These are phyloP conservation scores for Anthrax anthrax DNA, from an alignment of 2,888 invertebrate genomes.

Conservation along the genomic window DNA sequence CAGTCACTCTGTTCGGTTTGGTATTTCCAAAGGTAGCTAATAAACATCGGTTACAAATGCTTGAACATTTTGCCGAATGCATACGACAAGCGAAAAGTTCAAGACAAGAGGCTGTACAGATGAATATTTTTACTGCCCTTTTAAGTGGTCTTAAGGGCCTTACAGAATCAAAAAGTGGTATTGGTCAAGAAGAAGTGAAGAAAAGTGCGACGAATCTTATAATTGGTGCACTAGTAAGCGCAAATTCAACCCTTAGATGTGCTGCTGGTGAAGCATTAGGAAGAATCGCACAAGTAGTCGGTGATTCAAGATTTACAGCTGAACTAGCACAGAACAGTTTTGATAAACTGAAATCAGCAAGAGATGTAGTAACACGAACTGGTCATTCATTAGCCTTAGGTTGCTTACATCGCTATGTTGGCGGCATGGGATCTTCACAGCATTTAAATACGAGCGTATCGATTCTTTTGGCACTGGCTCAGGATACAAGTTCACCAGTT, in stretches of 20 bases:
- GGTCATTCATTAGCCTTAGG: slow-evolving; percentile 88
- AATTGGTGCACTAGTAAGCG: slow-evolving; percentile 60
- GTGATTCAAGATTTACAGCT: slow-evolving; percentile 74
- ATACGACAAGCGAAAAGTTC: slow-evolving; percentile 85
- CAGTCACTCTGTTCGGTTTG: slow-evolving; percentile 82
- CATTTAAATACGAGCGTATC: slow-evolving; percentile 89
- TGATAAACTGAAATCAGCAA: slow-evolving; percentile 69
- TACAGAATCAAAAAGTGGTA: slow-evolving; percentile 69
- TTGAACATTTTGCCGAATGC: slow-evolving; percentile 93
- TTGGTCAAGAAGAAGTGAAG: slow-evolving; percentile 83
- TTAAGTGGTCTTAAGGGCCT: slow-evolving; percentile 77
- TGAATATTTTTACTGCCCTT: slow-evolving; percentile 91
- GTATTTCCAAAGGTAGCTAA: slow-evolving; percentile 89
- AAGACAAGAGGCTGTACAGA: slow-evolving; percentile 87
- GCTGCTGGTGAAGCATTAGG: slow-evolving; percentile 93
- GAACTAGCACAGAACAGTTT: slow-evolving; percentile 82
- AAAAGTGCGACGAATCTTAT: slow-evolving; percentile 69
- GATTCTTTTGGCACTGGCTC: slow-evolving; percentile 83
- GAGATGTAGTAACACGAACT: slow-evolving; percentile 76
- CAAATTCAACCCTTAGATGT: slow-evolving; percentile 70
- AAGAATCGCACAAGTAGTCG: slow-evolving; percentile 78
- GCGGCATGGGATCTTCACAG: slow-evolving; percentile 91
- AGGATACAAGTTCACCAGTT: slow-evolving; percentile 82
- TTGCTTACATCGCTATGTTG: slow-evolving; percentile 87
- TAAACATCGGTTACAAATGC: slow-evolving; percentile 93